These are phyloP conservation scores for Drosophila sproati DNA, from an alignment of 1,140 invertebrate species.

Conservation along the genomic window DNA sequence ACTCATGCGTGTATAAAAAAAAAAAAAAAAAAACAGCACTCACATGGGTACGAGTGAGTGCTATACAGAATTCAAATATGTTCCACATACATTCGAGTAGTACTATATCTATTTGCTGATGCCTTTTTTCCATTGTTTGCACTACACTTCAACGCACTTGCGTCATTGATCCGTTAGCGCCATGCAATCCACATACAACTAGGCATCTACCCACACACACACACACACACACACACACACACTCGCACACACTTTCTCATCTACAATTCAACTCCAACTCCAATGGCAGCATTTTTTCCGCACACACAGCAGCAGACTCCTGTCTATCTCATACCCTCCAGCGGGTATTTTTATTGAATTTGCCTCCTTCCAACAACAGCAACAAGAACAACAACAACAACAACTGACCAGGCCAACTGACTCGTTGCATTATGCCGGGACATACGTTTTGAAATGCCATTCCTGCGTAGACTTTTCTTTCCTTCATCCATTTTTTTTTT, in stretches of 20 bases:
- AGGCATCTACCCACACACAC: neutral
- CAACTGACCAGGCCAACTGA: conserved; percentile 53
- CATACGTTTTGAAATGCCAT: conserved; percentile 81
- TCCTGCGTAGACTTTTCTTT: conserved; percentile 69
- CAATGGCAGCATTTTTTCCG: conserved; percentile 32
- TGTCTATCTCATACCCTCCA: conserved; percentile 37
- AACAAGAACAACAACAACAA: conserved; percentile 12
- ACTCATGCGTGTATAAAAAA: conserved; percentile 26
- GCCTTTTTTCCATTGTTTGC: conserved; percentile 75
- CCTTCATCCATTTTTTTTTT: conserved; percentile 20
- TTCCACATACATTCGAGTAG: conserved; percentile 23
- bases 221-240: neutral
- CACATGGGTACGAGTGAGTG: conserved; percentile 7
- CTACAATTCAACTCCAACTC: conserved; percentile 37
- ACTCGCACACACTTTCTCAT: neutral
- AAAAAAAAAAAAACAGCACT: conserved; percentile 4
- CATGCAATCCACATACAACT: conserved; percentile 19
- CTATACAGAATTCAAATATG: conserved; percentile 47
- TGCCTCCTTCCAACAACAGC: conserved; percentile 26
- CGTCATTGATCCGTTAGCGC: conserved; percentile 70
- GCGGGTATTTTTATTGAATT: conserved; percentile 70
- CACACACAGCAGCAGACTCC: conserved; percentile 24
- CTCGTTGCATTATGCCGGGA: conserved; percentile 77
- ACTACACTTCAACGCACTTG: conserved; percentile 81
- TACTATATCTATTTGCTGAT: conserved; percentile 60